These are phyloP conservation scores for Prorops nasuta DNA, from an alignment of 1,140 invertebrate genomes.

Conservation along the genomic window DNA sequence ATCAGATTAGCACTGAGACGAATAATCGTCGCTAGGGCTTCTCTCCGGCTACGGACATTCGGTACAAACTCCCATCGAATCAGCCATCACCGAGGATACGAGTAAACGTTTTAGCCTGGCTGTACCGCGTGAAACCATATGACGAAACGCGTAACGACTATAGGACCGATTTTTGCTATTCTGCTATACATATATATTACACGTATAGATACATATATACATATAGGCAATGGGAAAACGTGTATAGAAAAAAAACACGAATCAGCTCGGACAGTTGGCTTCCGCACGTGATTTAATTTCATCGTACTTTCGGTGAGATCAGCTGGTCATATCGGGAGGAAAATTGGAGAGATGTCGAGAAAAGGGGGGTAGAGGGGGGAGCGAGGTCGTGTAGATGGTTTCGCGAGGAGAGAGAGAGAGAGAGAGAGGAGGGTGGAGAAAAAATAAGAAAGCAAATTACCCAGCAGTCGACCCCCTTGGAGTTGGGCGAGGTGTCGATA, in stretches of 20 bases:
- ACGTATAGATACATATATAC: too few species aligned
- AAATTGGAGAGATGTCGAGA: conserved; percentile 25
- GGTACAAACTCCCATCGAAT: too few species aligned
- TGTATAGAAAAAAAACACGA: too few species aligned
- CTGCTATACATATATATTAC: too few species aligned
- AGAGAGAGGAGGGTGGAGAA: conserved; percentile 14
- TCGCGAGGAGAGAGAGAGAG: conserved; percentile 6
- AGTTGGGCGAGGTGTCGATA: conserved; percentile 54
- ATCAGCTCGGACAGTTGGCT: not conserved
- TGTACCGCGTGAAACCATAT: too few species aligned
- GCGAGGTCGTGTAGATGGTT: conserved; percentile 25
- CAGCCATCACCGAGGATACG: too few species aligned
- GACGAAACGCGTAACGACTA: too few species aligned
- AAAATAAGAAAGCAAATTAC: conserved; percentile 59
- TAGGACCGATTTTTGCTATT: too few species aligned
- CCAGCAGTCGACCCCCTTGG: conserved; percentile 46
- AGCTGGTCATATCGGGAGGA: conserved; percentile 13
- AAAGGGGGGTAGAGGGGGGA: conserved; percentile 8
- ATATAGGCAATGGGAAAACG: too few species aligned
- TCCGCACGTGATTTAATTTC: conserved; percentile 18
- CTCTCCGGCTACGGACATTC: conserved; percentile 26
- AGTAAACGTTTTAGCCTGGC: too few species aligned
- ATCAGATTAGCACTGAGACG: conserved; percentile 46
- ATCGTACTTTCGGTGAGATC: conserved; percentile 8
- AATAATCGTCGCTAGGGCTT: conserved; percentile 42